Base-by-base conservation (phyloP, 2,888 invertebrate species). In the Tuberolachnus salignus region DNA sequence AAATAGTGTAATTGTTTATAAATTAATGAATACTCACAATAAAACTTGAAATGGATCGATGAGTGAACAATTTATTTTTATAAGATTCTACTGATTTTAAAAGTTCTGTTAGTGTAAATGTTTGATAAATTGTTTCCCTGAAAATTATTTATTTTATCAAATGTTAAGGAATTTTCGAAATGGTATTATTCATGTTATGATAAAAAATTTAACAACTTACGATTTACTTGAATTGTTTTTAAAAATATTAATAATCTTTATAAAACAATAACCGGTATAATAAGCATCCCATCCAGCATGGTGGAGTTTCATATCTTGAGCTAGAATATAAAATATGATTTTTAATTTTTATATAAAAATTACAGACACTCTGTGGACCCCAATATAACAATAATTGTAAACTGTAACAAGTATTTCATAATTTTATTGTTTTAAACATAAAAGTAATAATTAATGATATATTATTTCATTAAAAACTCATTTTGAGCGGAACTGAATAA, bases 261-360 rank as follows among this genome's bases (percentile, higher is more conserved):
- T 85, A 85, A 92, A 92, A 83, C 91, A 89, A 84, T 89, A 91
- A 0, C 92, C 94, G 75, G 93, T 89, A 83, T 91, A 90, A 84
- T 88, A 93, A 0, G 94, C 91, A 85, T 94, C 94, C 90, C 92
- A 94, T 1, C 92, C 94, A n/a, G 94, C 94, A 84, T 93, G 90
- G 83, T 94, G 94, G 83, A 86, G 87, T 51, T 83, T 83, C 66
- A 69, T 59, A 55, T 83, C 84, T 21, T 80, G 42, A 42, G 81
- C 83, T 83, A n/a, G 9, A 34, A 83, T 81, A 75, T 82, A 81
- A 11, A 59, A 74, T 8, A 63, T 23, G 53, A 34, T 3, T 11
- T n/a, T 44, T 19, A 19, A 1, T 42, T 1, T 34, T 34, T 34
- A 34, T 34, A 34, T 34, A 34, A 34, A 34, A 34, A 34, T 34